phyloP scores from a whole-genome alignment of 2,888 invertebrate species.

The Ganaspis brasiliensis region DNA sequence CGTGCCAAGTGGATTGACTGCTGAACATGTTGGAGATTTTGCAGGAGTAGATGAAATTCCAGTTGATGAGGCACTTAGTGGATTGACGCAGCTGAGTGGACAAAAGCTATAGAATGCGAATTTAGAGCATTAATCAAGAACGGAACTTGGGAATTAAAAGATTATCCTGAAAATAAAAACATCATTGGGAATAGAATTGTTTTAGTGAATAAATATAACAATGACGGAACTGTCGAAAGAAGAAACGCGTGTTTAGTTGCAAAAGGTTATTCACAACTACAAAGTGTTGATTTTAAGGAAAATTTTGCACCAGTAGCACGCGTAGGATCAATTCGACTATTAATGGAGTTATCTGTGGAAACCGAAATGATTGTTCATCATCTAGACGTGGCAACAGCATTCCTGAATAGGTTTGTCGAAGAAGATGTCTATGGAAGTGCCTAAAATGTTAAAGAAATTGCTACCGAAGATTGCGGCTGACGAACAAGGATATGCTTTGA shows the following conservation, averaged over 20 bases:
- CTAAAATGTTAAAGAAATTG: not conserved
- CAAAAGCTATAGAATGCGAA: constrained; percentile 27
- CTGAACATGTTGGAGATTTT: no score
- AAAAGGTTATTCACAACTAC: constrained; percentile 48
- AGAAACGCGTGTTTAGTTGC: constrained; percentile 47
- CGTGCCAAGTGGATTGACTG: no score
- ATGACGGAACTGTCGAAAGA: constrained; percentile 39
- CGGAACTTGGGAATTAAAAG: constrained; percentile 41
- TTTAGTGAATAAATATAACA: not conserved
- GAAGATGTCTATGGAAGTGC: not conserved
- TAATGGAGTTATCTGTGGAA: not conserved
- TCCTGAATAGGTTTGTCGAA: not conserved
- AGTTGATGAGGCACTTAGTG: not conserved
- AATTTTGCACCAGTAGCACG: constrained; percentile 22
- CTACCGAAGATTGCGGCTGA: not conserved
- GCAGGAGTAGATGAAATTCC: not conserved
- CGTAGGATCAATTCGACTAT: no score
- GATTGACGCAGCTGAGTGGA: constrained; percentile 45
- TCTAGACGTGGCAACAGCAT: not conserved
- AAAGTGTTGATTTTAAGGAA: not conserved
- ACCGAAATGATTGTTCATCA: not conserved
- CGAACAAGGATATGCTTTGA: no score
- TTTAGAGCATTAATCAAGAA: constrained; percentile 38
- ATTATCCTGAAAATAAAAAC: constrained; percentile 19
- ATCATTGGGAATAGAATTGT: not conserved